phyloP scores from a whole-genome alignment of 2,797 vertebrate species.

The Clarias pachynema region DNA sequence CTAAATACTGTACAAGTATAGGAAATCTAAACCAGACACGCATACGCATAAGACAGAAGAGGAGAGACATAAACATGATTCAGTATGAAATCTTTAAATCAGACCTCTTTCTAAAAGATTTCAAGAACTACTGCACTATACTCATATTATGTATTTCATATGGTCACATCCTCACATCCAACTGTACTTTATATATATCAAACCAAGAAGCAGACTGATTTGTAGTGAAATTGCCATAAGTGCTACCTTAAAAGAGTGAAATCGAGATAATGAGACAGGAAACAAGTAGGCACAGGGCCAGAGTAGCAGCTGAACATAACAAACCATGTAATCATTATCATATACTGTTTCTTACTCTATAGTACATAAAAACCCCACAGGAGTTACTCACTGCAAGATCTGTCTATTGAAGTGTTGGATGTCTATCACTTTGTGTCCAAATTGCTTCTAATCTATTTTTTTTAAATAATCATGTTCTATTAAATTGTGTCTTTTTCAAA shows the following conservation, averaged over 20 bases:
- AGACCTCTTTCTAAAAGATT: neutral
- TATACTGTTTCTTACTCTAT: neutral
- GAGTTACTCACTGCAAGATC: neutral
- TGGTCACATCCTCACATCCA: slow-evolving; percentile 12
- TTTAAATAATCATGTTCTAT: neutral
- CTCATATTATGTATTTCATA: neutral
- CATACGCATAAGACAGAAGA: neutral
- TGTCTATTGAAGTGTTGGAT: neutral
- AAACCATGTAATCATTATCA: neutral
- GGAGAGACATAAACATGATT: slow-evolving; percentile 1
- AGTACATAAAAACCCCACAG: neutral
- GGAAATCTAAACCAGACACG: neutral
- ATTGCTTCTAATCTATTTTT: neutral
- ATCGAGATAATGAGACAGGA: slow-evolving; percentile 10
- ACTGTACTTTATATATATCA: neutral
- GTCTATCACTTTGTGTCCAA: neutral
- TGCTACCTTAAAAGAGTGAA: neutral
- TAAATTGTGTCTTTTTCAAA: neutral
- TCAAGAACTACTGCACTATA: neutral
- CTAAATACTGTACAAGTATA: neutral
- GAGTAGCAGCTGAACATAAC: neutral
- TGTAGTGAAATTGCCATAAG: neutral
- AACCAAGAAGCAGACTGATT: neutral
- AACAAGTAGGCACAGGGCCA: neutral
- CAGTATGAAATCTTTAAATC: neutral